Evolutionary conservation across 2,888 invertebrate species (phyloP).

Genomic region (Crossocerus cetratus): DNA sequence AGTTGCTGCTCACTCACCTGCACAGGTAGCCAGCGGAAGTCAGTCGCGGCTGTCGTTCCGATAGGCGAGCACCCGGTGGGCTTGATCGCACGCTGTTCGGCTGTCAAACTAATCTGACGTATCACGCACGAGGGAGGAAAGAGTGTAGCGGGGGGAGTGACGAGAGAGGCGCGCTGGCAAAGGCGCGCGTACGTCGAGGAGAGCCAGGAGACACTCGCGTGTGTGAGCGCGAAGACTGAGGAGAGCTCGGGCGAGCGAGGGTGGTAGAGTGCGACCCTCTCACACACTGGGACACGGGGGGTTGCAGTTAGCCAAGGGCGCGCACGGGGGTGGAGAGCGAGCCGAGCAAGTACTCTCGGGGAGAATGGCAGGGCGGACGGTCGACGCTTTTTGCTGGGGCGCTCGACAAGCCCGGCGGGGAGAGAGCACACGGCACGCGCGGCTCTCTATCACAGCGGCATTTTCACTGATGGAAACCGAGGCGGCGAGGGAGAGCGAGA

Average conservation of each 20-base stretch:
- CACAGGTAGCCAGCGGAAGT: slow-evolving; percentile 24
- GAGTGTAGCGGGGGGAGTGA: slow-evolving; percentile 4
- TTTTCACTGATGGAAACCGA: slow-evolving; percentile 60
- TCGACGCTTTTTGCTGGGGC: slow-evolving; percentile 30
- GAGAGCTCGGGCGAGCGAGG: background rate
- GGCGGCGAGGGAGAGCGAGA: slow-evolving; percentile 28
- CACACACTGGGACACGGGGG: background rate
- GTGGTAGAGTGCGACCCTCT: background rate
- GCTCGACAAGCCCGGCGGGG: slow-evolving; percentile 42
- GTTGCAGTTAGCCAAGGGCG: background rate
- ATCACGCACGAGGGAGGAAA: slow-evolving; percentile 14
- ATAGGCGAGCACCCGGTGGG: too few relatives aligned
- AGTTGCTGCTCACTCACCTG: slow-evolving; percentile 45
- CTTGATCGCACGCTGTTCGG: slow-evolving; percentile 11
- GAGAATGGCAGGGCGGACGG: slow-evolving; percentile 21
- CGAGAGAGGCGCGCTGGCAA: slow-evolving; percentile 1
- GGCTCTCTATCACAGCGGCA: slow-evolving; percentile 63
- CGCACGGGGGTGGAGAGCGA: background rate
- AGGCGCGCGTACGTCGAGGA: slow-evolving; percentile 3
- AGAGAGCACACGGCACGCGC: slow-evolving; percentile 58
- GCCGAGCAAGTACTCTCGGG: slow-evolving; percentile 1
- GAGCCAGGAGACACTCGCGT: background rate
- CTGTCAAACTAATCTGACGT: slow-evolving; percentile 30
- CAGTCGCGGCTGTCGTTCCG: background rate
- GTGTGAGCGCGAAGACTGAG: slow-evolving; percentile 2